A percentile compares a stretch with the other conserved stretches of the same genome.
phyloP scores from a whole-genome alignment of 2,797 vertebrate species.

The Chiloscyllium punctatum region DNA sequence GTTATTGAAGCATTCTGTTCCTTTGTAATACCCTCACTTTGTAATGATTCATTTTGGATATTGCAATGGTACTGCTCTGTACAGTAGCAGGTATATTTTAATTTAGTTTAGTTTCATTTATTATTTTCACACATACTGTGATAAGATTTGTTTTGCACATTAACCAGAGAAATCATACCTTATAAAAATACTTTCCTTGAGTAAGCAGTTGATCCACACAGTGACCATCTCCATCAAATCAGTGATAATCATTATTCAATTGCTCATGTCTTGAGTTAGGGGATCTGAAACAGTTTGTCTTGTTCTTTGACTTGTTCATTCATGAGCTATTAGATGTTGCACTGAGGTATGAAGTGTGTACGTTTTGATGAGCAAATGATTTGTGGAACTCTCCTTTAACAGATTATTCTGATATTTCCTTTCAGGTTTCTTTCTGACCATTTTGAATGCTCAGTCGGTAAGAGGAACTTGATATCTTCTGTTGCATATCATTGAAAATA shows the following conservation, averaged over 20 bases:
- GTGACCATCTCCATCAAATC: too few species aligned
- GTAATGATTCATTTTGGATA: background rate
- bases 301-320: background rate
- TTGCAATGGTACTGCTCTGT: background rate
- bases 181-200: background rate
- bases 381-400: background rate
- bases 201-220: background rate
- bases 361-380: background rate
- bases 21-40: background rate
- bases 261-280: background rate
- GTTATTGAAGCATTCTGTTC: background rate
- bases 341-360: background rate
- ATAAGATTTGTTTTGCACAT: too few species aligned
- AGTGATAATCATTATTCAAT: background rate
- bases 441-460: background rate
- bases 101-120: too few species aligned
- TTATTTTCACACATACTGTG: too few species aligned
- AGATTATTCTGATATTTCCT: background rate
- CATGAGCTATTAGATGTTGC: background rate
- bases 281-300: background rate
- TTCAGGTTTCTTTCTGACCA: constrained; percentile 2
- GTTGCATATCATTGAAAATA: background rate
- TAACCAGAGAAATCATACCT: background rate
- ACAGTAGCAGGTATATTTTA: background rate
- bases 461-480: background rate